Evolutionary conservation across 2,113 vertebrate species (phyloP), one percentile per base, ranked within the genome.

Genomic region (Heteronetta atricapilla): DNA sequence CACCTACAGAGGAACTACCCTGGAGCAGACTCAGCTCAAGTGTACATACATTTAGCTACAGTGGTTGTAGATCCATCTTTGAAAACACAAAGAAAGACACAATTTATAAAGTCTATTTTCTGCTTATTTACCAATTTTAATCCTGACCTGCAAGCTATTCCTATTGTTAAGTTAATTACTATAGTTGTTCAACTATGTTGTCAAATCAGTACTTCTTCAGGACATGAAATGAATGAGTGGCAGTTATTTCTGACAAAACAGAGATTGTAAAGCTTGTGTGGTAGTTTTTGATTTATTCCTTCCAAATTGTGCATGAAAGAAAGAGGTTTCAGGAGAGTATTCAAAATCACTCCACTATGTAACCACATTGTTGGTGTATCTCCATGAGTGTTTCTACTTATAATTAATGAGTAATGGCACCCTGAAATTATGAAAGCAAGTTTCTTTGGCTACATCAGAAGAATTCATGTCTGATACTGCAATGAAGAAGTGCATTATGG

Each of bases 371-470:
- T 5, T 77, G 40, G 13, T 58, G 48, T 82, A 85, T 44, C 50
- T 74, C 55, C 64, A 16, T 76, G 50, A n/a, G 36, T 62, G 50
- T 36, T 94, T 89, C 93, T 94, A 48, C 69, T 86, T 91, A 70
- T 89, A 75, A 75, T 82, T 79, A 79, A 79, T 66, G 66, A 89
- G 40, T 73, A 87, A 46, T 69, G 53, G 58, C 58, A 63, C 67
- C 87, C n/a, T 91, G 89, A 89, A 94, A 50, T 85, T 36, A 26
- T 8, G 67, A 91, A 94, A 89, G n/a, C 59, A 68, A 44, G 31
- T 26, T 11, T 85, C 34, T 92, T 20, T 66, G 56, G 36, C 40
- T 82, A 40, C 40, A 44, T 1, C 6, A 84, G 53, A 77, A 91
- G 48, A 90, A 96, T 82, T 89, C 69, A 69, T 44, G 13, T 69